Evolutionary conservation across 2,113 vertebrate genomes (phyloP).

Genomic region (Delphinus delphis): DNA sequence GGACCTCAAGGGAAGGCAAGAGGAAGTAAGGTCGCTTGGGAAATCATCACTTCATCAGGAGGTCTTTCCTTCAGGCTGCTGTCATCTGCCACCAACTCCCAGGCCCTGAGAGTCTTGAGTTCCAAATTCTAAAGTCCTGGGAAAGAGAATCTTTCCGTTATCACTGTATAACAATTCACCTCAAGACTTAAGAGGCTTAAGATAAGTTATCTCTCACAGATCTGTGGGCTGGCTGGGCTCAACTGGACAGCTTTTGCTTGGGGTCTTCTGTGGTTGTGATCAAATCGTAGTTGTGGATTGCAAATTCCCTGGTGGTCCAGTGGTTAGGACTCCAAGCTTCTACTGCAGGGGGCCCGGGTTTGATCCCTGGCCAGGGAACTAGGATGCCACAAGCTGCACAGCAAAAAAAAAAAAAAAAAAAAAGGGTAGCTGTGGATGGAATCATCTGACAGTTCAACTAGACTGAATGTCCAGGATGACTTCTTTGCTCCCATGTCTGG

Average conservation of each 20-base stretch:
- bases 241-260: background rate
- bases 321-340: background rate
- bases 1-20: background rate
- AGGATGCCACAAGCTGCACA: background rate
- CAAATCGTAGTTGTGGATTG: background rate
- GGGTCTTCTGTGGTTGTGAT: background rate
- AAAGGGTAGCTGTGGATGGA: background rate
- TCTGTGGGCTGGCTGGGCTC: background rate
- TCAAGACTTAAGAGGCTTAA: background rate
- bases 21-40: background rate
- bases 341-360: background rate
- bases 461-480: background rate
- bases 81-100: background rate
- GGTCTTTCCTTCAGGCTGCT: background rate
- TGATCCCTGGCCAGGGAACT: background rate
- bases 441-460: background rate
- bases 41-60: background rate
- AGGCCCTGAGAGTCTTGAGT: background rate
- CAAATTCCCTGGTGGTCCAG: background rate
- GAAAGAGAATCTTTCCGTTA: background rate
- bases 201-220: background rate
- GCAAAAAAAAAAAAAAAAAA: background rate
- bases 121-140: conserved; percentile 15
- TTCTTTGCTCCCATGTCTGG: background rate
- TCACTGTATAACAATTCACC: background rate